phyloP scores from a whole-genome alignment of 2,797 vertebrate genomes.

The Poecilia gillii region DNA sequence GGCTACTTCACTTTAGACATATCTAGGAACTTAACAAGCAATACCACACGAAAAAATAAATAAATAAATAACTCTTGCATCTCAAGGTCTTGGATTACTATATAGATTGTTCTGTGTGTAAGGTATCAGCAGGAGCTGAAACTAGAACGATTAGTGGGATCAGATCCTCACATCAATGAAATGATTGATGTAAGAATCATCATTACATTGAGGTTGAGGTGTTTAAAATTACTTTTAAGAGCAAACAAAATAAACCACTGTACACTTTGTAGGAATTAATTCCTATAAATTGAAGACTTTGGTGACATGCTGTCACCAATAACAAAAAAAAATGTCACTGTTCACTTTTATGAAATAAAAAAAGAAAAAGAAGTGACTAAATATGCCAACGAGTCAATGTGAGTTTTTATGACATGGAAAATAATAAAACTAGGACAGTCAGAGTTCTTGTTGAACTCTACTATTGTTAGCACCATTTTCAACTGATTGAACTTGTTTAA shows the following conservation, averaged over 20 bases:
- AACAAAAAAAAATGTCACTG: not conserved
- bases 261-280: too few relatives aligned
- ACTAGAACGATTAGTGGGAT: not conserved
- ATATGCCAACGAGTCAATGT: not conserved
- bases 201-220: too few relatives aligned
- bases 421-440: not conserved
- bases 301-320: not conserved
- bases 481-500: not conserved
- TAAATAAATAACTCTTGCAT: not conserved
- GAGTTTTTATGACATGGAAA: not conserved
- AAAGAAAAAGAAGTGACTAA: not conserved
- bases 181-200: too few relatives aligned
- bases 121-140: not conserved
- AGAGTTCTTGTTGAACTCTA: not conserved
- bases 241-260: too few relatives aligned
- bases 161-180: not conserved
- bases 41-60: not conserved
- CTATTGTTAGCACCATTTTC: not conserved
- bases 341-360: not conserved
- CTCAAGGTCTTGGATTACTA: not conserved
- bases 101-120: not conserved
- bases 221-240: too few relatives aligned
- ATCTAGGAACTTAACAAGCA: not conserved
- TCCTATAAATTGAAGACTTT: not conserved
- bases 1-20: not conserved